Conservation (phyloP, 2,888 invertebrate genomes). For the Hyalella azteca region DNA sequence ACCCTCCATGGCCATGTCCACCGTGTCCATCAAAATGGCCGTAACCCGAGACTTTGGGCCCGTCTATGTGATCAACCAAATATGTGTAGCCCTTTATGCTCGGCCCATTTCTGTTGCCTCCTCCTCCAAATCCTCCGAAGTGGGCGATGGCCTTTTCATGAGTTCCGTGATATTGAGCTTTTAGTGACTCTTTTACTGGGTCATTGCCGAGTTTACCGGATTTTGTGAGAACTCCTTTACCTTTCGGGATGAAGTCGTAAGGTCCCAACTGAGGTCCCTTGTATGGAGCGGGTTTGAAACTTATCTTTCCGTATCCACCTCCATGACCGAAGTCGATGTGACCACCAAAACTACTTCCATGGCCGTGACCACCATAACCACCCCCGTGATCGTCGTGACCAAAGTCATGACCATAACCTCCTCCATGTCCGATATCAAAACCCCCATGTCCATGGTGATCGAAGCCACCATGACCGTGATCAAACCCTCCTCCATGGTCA, state of each 20-base stretch:
- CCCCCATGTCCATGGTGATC: neutral
- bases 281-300: conserved; percentile 47
- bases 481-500: conserved; percentile 4
- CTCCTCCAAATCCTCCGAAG: conserved; percentile 57
- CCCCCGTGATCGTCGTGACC: conserved; percentile 5
- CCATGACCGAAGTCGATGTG: neutral
- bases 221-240: conserved; percentile 47
- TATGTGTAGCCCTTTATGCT: conserved; percentile 20
- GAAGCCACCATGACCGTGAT: neutral
- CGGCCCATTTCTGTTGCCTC: conserved; percentile 48
- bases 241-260: conserved; percentile 49
- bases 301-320: conserved; percentile 17
- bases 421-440: neutral
- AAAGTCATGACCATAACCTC: conserved; percentile 4
- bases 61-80: conserved; percentile 23
- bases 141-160: conserved; percentile 42
- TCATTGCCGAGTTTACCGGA: conserved; percentile 54
- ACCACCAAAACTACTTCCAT: neutral
- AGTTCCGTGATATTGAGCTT: conserved; percentile 36
- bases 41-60: neutral
- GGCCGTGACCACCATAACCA: conserved; percentile 32
- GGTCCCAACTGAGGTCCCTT: conserved; percentile 51
- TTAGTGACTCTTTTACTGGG: conserved; percentile 53
- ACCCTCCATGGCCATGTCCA: conserved; percentile 38
- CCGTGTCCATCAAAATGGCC: neutral